These are phyloP conservation scores for Oxygymnocypris stewartii DNA, from an alignment of 2,113 vertebrate species.

Conservation along the genomic window DNA sequence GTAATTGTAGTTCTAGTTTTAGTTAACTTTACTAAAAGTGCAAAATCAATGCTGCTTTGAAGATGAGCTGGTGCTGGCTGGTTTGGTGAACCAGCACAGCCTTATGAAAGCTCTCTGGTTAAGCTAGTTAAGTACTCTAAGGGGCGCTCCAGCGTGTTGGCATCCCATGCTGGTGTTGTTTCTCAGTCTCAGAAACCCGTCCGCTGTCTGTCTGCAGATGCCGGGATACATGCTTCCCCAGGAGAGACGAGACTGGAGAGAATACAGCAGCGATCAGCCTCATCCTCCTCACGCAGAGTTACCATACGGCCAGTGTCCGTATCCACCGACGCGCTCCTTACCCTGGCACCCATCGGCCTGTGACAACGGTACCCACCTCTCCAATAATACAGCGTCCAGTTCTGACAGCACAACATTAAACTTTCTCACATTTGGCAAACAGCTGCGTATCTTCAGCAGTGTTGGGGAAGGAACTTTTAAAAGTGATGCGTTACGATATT, in stretches of 20 bases:
- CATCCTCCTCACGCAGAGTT: slow-evolving; percentile 80
- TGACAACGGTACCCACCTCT: slow-evolving; percentile 84
- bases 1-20: not conserved
- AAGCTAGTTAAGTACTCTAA: not conserved
- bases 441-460: no score
- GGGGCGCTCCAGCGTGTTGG: not conserved
- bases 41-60: not conserved
- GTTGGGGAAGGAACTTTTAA: no score
- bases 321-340: slow-evolving; percentile 79
- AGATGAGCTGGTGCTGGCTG: not conserved
- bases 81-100: not conserved
- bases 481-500: no score
- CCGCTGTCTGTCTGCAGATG: slow-evolving; percentile 70
- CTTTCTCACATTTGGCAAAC: not conserved
- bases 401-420: not conserved
- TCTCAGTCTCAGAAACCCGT: not conserved
- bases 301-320: slow-evolving; percentile 83
- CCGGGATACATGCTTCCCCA: slow-evolving; percentile 84
- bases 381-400: not conserved
- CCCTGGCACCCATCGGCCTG: slow-evolving; percentile 85
- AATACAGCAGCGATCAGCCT: slow-evolving; percentile 80
- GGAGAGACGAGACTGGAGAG: slow-evolving; percentile 89
- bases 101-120: not conserved
- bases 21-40: not conserved
- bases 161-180: not conserved